phyloP scores from a whole-genome alignment of 2,797 vertebrate genomes.

The Mergus octosetaceus region DNA sequence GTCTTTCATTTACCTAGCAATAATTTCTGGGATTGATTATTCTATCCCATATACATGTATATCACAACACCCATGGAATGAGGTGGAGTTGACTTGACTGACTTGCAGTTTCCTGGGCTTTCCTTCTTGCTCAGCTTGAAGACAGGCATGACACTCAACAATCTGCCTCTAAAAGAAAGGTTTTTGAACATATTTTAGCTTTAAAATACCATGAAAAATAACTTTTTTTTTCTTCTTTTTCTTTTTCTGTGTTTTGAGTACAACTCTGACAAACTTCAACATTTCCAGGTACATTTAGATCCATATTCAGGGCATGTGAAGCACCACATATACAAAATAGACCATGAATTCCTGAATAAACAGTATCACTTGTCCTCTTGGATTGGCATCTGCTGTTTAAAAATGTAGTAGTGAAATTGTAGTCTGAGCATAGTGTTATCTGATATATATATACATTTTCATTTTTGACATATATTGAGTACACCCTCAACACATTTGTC shows the following conservation, averaged over 20 bases:
- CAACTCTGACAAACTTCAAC: neutral
- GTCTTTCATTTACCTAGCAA: neutral
- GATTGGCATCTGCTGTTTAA: neutral
- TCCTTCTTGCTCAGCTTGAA: neutral
- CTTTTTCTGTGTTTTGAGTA: neutral
- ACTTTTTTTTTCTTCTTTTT: too few relatives aligned
- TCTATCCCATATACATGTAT: neutral
- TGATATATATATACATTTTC: neutral
- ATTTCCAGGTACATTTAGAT: neutral
- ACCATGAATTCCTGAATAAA: neutral
- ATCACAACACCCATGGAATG: too few relatives aligned
- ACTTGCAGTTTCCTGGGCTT: neutral
- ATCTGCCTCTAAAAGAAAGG: neutral
- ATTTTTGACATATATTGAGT: neutral
- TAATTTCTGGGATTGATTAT: neutral
- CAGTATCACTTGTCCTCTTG: neutral
- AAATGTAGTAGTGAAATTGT: neutral
- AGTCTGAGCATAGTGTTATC: neutral
- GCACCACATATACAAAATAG: neutral
- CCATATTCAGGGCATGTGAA: neutral
- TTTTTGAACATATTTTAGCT: neutral
- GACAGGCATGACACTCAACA: neutral
- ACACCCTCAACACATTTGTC: too few relatives aligned
- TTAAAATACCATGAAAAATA: neutral
- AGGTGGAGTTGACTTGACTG: neutral